phyloP scores from a whole-genome alignment of 1,140 invertebrate genomes.

The Magallana angulata region DNA sequence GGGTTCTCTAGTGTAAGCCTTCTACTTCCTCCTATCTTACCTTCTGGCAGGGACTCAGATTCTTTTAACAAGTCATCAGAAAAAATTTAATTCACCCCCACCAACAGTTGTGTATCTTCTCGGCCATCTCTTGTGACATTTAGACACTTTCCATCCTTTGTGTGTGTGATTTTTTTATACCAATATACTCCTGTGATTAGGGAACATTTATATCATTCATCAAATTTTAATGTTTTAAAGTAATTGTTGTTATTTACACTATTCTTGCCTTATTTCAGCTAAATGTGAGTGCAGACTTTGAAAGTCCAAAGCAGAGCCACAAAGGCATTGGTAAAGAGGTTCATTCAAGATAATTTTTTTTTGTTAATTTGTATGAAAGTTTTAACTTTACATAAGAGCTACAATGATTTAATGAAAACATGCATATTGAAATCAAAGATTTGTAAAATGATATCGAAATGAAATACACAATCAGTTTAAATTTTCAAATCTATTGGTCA shows the following conservation, averaged over 20 bases:
- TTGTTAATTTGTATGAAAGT: neutral
- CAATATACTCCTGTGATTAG: no score
- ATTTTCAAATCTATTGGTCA: conserved; percentile 11
- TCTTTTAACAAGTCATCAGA: conserved; percentile 22
- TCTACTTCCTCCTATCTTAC: conserved; percentile 6
- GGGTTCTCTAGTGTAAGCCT: conserved; percentile 2
- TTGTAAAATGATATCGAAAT: neutral
- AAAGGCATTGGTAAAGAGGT: neutral
- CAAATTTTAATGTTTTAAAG: no score
- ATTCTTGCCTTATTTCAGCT: no score
- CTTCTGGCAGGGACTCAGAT: conserved; percentile 6
- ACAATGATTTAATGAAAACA: neutral
- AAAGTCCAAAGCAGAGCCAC: neutral
- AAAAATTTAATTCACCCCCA: neutral
- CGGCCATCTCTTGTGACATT: no score
- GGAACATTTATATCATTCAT: no score
- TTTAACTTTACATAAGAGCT: neutral
- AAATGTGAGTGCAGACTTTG: no score
- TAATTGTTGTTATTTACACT: no score
- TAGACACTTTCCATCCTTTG: no score
- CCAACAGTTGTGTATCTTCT: neutral
- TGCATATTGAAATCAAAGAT: no score
- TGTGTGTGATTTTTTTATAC: no score
- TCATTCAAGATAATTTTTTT: neutral
- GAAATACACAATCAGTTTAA: neutral